A percentile compares a stretch with the other conserved stretches of the same genome.
phyloP scores from a whole-genome alignment of 2,113 vertebrate genomes.

The Caranx melampygus region DNA sequence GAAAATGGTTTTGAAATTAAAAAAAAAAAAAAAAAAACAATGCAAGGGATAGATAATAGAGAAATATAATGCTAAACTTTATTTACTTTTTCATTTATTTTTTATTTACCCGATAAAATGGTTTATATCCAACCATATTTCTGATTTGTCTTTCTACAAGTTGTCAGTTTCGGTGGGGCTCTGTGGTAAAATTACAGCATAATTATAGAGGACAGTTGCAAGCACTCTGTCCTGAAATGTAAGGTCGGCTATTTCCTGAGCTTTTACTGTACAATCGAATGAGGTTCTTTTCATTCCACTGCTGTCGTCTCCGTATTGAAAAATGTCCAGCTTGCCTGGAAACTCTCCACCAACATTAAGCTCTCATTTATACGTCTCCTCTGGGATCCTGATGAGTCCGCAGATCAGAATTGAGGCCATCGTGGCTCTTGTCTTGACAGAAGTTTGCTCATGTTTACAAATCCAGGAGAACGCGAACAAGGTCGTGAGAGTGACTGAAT shows the following conservation, averaged over 20 bases:
- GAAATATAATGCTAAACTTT: too few species aligned
- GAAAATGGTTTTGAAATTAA: not conserved
- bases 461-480: conserved; percentile 15
- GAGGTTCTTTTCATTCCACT: not conserved
- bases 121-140: not conserved
- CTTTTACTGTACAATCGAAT: conserved; percentile 4
- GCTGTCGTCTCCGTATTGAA: conserved; percentile 6
- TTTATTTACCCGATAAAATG: too few species aligned
- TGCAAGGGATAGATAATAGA: not conserved
- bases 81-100: too few species aligned
- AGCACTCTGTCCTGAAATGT: not conserved
- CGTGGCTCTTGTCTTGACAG: conserved; percentile 3
- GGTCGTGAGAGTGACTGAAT: conserved; percentile 10
- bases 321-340: not conserved
- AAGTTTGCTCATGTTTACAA: conserved; percentile 41
- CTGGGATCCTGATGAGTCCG: conserved; percentile 27
- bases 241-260: not conserved
- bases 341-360: conserved; percentile 14
- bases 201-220: not conserved
- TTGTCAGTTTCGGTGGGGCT: not conserved
- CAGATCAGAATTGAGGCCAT: conserved; percentile 11
- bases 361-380: conserved; percentile 5
- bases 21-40: not conserved
- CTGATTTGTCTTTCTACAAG: not conserved
- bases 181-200: not conserved